Percentiles rank a stretch among this genome's conserved stretches.
These are phyloP conservation scores for Heliothis subflexa DNA, from an alignment of 1,140 invertebrate genomes.

Conservation along the genomic window DNA sequence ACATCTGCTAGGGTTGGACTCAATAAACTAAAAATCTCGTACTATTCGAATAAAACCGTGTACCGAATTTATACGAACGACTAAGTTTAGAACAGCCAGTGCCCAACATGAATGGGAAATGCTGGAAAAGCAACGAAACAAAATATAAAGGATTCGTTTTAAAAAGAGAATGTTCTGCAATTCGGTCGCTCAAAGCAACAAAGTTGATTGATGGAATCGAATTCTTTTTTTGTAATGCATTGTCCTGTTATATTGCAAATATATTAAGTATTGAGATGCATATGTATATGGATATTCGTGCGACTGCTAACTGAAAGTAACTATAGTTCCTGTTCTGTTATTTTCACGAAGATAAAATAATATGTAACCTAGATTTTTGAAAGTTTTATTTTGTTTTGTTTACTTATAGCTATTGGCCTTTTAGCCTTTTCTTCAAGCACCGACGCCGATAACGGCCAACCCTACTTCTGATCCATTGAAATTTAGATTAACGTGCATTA, in stretches of 20 bases:
- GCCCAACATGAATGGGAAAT: constrained; percentile 1
- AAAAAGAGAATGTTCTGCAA: constrained; percentile 9
- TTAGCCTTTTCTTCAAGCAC: background rate
- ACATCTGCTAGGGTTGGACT: constrained; percentile 30
- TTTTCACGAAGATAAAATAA: no score
- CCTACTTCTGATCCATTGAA: constrained; percentile 51
- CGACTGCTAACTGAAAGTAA: no score
- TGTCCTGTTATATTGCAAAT: background rate
- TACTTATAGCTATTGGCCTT: no score
- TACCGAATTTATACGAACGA: constrained; percentile 10
- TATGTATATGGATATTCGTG: no score
- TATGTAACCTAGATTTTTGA: background rate
- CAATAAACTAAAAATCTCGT: background rate
- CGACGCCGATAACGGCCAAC: constrained; percentile 13
- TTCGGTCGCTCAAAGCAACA: constrained; percentile 13
- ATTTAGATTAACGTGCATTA: constrained; percentile 60
- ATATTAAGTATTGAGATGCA: no score
- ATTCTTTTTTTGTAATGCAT: background rate
- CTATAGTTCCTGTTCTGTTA: no score
- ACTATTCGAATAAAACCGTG: background rate
- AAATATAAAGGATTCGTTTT: constrained; percentile 37
- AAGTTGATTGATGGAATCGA: constrained; percentile 10
- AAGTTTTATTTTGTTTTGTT: background rate
- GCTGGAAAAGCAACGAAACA: constrained; percentile 10
- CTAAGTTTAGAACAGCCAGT: constrained; percentile 17